phyloP scores from a whole-genome alignment of 2,888 invertebrate species.

The Syritta pipiens region DNA sequence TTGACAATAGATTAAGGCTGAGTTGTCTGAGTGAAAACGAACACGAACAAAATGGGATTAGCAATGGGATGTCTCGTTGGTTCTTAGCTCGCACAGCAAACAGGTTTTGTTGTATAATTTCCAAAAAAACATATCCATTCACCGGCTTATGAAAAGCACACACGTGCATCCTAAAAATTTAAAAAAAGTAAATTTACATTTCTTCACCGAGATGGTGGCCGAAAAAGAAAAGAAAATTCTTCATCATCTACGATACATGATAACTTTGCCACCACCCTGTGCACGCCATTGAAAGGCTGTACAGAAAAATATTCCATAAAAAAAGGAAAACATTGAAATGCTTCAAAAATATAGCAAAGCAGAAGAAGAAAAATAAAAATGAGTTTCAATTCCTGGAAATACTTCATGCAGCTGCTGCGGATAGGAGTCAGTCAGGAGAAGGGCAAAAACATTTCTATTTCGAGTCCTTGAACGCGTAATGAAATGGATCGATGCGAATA shows the following conservation, averaged over 20 bases:
- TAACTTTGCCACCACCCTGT: constrained; percentile 4
- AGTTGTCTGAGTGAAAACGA: not conserved
- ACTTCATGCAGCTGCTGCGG: constrained; percentile 21
- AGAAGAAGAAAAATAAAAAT: not conserved
- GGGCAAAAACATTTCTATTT: constrained; percentile 8
- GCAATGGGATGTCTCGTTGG: too few relatives aligned
- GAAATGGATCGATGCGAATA: constrained; percentile 57
- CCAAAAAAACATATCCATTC: too few relatives aligned
- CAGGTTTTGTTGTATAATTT: too few relatives aligned
- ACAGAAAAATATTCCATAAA: not conserved
- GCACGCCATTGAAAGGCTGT: not conserved
- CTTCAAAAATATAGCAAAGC: not conserved
- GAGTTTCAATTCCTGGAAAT: constrained; percentile 3
- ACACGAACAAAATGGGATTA: not conserved
- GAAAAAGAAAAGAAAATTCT: constrained; percentile 6
- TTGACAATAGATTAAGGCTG: constrained; percentile 9
- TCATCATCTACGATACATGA: constrained; percentile 9
- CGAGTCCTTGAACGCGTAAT: constrained; percentile 59
- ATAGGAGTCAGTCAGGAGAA: not conserved
- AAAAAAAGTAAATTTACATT: constrained; percentile 37
- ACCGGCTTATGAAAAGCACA: too few relatives aligned
- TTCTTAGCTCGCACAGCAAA: too few relatives aligned
- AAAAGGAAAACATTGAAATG: constrained; percentile 7
- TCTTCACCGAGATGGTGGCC: too few relatives aligned
- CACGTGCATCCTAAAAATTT: too few relatives aligned